Evolutionary conservation across 2,797 vertebrate species (phyloP), one percentile per base, ranked within the genome.

Genomic region (Pachyuromys duprasi): DNA sequence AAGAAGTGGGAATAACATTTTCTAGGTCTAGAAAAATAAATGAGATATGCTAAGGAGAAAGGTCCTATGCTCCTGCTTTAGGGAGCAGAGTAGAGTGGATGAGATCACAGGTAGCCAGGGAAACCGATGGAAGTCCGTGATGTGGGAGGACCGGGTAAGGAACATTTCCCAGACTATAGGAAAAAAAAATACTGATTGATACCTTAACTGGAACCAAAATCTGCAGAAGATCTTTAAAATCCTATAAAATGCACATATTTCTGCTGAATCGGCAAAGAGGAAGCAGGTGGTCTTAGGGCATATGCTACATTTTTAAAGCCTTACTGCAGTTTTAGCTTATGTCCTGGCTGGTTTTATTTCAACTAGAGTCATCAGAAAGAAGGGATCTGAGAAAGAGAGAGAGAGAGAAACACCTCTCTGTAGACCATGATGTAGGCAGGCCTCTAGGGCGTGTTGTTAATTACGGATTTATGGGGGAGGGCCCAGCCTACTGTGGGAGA

Each of bases 211-310:
- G 69, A 80, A 39, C 83, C 17, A 86, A 83, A 92, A 86, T 65
- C 26, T 78, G 65, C 60, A 84, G 28, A 22, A 76, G 79, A 81
- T 4, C 28, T 91, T 94, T 60, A 33, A 36, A 80, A 57, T 60
- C n/a, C 72, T 93, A 24, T 82, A 53, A 94, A 86, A 78, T 88
- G 89, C 2, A 53, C 49, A n/a, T 26, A 13, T 86, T 18, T 82
- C 80, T 91, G 17, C 67, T 75, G 36, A 92, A 76, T 86, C 90
- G 76, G 76, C 49, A 91, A 91, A 87, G 75, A 67, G 76, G 15
- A 92, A 89, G 5, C 55, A 1, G 7, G 13, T 49, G 14, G 57
- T 78, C 72, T 60, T 65, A 57, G 62, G 28, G 26, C 72, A 11
- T 15, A 33, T n/a, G 75, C 45, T 60, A 53, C 74, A 39, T 81